Conservation (phyloP, 2,888 invertebrate genomes). For the Pollenia griseotomentosa region DNA sequence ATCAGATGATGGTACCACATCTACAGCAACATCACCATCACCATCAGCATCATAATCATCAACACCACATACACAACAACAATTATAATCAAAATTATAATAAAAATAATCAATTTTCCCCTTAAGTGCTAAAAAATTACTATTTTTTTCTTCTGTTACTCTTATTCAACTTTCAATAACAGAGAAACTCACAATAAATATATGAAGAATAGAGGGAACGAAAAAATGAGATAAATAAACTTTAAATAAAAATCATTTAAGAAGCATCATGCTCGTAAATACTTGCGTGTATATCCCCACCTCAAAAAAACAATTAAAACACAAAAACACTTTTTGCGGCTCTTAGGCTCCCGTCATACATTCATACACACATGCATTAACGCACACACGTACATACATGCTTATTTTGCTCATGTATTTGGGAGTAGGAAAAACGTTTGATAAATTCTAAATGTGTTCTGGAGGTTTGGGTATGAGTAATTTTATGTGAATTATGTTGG, state of each 20-base stretch:
- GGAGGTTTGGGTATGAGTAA: constrained; percentile 14
- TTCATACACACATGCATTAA: not conserved
- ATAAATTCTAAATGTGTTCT: too few species aligned
- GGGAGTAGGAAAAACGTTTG: not conserved
- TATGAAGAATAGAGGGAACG: not conserved
- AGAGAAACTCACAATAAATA: not conserved
- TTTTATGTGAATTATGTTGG: constrained; percentile 33
- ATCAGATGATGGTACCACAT: constrained; percentile 33
- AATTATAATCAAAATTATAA: constrained; percentile 21
- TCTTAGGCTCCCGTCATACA: constrained; percentile 59
- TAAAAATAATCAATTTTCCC: constrained; percentile 41
- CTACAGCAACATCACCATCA: not conserved
- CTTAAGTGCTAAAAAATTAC: constrained; percentile 15
- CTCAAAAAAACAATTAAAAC: constrained; percentile 58
- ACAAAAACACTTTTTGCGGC: constrained; percentile 45
- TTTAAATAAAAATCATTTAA: constrained; percentile 52
- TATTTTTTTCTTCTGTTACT: not conserved
- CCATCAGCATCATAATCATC: not conserved
- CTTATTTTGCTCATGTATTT: not conserved
- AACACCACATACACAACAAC: constrained; percentile 18
- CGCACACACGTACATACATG: not conserved
- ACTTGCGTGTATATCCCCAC: constrained; percentile 9
- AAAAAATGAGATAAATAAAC: constrained; percentile 32
- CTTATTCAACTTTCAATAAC: not conserved
- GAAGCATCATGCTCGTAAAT: constrained; percentile 33